phyloP scores from a whole-genome alignment of 2,113 vertebrate genomes.

The Phoenicopterus ruber region DNA sequence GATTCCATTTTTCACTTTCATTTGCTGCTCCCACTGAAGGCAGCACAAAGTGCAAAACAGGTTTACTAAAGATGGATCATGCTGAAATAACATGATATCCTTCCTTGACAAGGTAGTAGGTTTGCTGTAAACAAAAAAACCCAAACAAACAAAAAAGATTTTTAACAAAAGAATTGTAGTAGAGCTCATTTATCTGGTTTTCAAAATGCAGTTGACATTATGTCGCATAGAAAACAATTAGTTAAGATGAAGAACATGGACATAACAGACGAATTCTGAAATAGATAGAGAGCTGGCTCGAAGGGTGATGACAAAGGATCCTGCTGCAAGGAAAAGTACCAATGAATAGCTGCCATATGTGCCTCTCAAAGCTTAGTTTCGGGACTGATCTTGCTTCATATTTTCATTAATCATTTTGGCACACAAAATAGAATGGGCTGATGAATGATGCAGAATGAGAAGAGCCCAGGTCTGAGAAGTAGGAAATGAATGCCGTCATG shows the following conservation, averaged over 20 bases:
- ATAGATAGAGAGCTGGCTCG: background rate
- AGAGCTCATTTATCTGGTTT: background rate
- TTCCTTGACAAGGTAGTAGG: background rate
- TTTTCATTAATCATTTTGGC: background rate
- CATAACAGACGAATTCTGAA: background rate
- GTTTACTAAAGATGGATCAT: background rate
- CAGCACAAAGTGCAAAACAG: background rate
- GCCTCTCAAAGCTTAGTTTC: background rate
- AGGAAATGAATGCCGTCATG: background rate
- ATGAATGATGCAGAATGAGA: background rate
- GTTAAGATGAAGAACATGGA: background rate
- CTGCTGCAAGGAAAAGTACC: background rate
- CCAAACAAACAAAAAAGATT: background rate
- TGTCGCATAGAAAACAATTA: background rate
- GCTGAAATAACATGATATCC: background rate
- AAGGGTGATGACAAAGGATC: background rate
- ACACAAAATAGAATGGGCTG: background rate
- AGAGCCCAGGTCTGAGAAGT: background rate
- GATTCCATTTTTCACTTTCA: background rate
- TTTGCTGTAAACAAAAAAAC: background rate
- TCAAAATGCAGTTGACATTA: background rate
- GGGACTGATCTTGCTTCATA: background rate
- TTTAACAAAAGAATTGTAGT: background rate
- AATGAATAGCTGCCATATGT: background rate
- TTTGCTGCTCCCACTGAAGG: background rate